Evolutionary conservation across 2,797 vertebrate species (phyloP).

Genomic region (Alauda arvensis): DNA sequence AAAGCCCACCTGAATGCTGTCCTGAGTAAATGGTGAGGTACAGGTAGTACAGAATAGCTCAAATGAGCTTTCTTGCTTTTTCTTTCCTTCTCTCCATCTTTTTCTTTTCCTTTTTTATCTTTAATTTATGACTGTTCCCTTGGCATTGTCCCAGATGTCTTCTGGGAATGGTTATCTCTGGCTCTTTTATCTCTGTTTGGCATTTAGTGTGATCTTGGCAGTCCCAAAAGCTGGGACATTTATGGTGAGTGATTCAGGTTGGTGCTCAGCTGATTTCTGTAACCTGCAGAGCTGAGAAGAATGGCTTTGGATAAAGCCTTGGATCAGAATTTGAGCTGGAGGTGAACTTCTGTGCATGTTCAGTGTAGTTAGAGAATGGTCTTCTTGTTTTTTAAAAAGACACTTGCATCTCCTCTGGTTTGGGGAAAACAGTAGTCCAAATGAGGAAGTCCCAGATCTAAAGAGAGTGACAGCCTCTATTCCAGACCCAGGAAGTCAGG

Average conservation of each 20-base stretch:
- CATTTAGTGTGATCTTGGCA: neutral
- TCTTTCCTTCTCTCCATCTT: neutral
- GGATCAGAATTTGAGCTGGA: neutral
- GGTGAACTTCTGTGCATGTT: neutral
- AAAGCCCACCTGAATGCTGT: neutral
- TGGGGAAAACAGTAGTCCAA: neutral
- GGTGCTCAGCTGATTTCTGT: neutral
- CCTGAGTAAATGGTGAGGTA: neutral
- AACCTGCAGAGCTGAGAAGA: neutral
- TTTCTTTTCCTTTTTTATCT: neutral
- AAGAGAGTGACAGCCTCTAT: neutral
- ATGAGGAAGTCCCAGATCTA: neutral
- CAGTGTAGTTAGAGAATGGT: neutral
- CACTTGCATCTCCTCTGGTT: neutral
- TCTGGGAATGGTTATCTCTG: conserved; percentile 22
- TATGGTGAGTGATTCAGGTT: neutral
- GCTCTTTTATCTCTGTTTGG: neutral
- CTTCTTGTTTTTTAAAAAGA: neutral
- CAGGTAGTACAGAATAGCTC: neutral
- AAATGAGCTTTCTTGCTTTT: neutral
- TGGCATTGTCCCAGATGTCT: neutral
- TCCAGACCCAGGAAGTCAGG: neutral
- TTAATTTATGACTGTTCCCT: neutral
- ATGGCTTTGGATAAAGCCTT: neutral
- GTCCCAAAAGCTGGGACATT: neutral